Conservation (phyloP, 2,113 vertebrate genomes). For the Rhegmatorhina hoffmannsi region DNA sequence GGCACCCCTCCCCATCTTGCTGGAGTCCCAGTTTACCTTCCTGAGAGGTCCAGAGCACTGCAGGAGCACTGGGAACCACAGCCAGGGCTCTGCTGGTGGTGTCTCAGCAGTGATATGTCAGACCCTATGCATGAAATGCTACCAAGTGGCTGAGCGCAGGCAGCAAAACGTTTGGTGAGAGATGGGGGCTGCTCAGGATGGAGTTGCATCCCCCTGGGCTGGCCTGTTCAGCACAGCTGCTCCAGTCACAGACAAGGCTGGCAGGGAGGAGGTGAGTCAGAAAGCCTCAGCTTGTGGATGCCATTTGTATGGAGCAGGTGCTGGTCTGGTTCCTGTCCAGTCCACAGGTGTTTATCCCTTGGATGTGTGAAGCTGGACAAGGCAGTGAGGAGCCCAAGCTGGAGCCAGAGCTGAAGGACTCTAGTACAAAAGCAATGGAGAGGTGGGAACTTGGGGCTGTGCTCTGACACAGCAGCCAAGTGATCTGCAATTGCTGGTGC, state of each 20-base stretch:
- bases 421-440: neutral
- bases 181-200: neutral
- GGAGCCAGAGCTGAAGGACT: neutral
- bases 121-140: neutral
- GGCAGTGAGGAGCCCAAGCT: neutral
- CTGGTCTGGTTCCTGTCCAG: neutral
- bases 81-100: neutral
- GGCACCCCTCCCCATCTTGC: fast-evolving
- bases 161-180: neutral
- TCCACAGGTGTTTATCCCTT: neutral
- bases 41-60: fast-evolving
- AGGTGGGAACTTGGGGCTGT: neutral
- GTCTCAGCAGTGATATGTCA: neutral
- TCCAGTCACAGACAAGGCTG: neutral
- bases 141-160: fast-evolving
- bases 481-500: fast-evolving
- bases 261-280: neutral
- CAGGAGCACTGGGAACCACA: neutral
- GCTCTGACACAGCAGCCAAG: neutral
- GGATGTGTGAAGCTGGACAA: neutral
- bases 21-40: neutral
- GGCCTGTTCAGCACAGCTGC: neutral
- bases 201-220: fast-evolving
- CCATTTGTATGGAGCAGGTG: neutral
- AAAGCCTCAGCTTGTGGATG: neutral